phyloP scores from a whole-genome alignment of 1,140 invertebrate genomes.

The Dreissena rostriformis region DNA sequence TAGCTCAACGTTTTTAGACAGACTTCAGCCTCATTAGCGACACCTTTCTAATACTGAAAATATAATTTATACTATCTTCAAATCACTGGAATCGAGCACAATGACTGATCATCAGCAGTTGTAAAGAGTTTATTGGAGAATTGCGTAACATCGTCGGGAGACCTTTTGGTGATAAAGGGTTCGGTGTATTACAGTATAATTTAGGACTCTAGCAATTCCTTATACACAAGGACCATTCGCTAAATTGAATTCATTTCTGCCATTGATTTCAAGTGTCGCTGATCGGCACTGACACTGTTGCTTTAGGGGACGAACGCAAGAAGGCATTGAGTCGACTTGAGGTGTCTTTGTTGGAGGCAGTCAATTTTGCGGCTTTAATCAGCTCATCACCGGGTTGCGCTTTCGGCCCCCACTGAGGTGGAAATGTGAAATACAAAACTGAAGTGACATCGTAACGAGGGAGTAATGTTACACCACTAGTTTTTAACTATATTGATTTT shows the following conservation, averaged over 20 bases:
- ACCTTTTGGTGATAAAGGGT: no score
- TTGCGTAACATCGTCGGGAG: no score
- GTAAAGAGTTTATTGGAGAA: no score
- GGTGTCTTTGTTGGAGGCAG: constrained; percentile 16
- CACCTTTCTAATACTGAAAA: not conserved
- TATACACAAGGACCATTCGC: not conserved
- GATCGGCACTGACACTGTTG: constrained; percentile 8
- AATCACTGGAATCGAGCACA: not conserved
- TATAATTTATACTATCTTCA: not conserved
- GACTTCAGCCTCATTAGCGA: not conserved
- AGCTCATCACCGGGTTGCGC: not conserved
- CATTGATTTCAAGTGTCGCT: constrained; percentile 16
- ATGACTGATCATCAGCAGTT: no score
- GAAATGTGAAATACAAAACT: constrained; percentile 1
- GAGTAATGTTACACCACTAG: not conserved
- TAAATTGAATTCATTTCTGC: constrained; percentile 28
- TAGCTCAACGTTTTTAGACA: not conserved
- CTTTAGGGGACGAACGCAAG: constrained; percentile 18
- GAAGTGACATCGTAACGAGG: not conserved
- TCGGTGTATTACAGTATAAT: no score
- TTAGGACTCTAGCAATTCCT: not conserved
- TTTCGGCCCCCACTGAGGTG: not conserved
- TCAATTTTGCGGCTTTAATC: not conserved
- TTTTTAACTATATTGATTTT: not conserved
- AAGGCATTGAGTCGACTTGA: constrained; percentile 14